These are phyloP conservation scores for Heteromurus nitidus DNA, from an alignment of 2,888 invertebrate genomes.

Conservation along the genomic window DNA sequence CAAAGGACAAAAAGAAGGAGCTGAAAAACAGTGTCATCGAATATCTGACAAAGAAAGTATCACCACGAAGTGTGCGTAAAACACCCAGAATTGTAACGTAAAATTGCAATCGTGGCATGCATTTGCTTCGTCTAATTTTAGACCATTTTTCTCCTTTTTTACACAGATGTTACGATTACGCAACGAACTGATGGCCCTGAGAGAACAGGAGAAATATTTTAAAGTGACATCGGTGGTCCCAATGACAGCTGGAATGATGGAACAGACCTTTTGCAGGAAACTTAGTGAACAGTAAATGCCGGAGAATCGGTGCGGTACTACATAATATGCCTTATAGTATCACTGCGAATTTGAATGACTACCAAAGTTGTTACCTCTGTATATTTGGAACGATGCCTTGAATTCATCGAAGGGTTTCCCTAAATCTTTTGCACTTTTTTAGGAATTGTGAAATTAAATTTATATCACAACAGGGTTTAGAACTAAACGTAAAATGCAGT, in stretches of 20 bases:
- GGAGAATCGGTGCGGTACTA: neutral
- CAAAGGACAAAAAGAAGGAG: slow-evolving; percentile 41
- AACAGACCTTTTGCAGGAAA: slow-evolving; percentile 65
- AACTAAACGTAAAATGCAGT: too few relatives aligned
- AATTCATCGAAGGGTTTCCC: too few relatives aligned
- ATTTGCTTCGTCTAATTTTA: neutral
- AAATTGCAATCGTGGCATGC: neutral
- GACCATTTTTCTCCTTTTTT: too few relatives aligned
- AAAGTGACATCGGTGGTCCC: slow-evolving; percentile 65
- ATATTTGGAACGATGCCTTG: too few relatives aligned
- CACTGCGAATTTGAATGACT: too few relatives aligned
- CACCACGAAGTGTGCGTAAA: slow-evolving; percentile 64
- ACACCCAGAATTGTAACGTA: neutral
- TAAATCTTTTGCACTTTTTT: too few relatives aligned
- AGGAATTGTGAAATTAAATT: too few relatives aligned
- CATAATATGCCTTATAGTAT: too few relatives aligned
- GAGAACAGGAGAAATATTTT: slow-evolving; percentile 69
- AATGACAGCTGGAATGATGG: slow-evolving; percentile 67
- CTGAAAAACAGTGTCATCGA: slow-evolving; percentile 55
- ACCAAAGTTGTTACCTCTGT: too few relatives aligned
- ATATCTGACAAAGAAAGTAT: slow-evolving; percentile 58
- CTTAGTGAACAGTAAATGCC: slow-evolving; percentile 17
- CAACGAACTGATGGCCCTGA: slow-evolving; percentile 55
- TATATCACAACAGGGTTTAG: too few relatives aligned
- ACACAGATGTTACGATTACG: slow-evolving; percentile 62